Percentiles rank a stretch among this genome's conserved stretches.
Evolutionary conservation across 2,888 invertebrate species (phyloP).

Genomic region (Tachina lurida): DNA sequence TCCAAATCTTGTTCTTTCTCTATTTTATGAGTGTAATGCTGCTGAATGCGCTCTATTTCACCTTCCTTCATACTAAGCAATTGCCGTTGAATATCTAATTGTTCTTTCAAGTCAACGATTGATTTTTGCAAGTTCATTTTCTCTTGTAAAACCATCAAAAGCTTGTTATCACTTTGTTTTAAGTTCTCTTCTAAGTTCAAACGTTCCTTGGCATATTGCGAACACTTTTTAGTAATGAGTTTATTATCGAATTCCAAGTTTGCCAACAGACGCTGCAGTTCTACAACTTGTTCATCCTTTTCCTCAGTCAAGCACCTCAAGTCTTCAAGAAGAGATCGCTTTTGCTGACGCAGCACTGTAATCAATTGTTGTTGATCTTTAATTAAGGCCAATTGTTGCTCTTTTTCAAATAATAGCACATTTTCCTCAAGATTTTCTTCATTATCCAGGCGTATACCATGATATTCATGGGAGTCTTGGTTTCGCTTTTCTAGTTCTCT

Average conservation of each 20-base stretch:
- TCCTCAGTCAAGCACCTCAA: constrained; percentile 76
- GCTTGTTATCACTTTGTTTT: constrained; percentile 69
- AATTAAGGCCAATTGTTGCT: constrained; percentile 76
- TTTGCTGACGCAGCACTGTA: constrained; percentile 80
- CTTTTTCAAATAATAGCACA: constrained; percentile 75
- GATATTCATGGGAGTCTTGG: constrained; percentile 45
- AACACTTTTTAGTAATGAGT: constrained; percentile 78
- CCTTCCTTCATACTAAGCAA: constrained; percentile 75
- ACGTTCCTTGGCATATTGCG: constrained; percentile 76
- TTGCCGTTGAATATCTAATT: constrained; percentile 74
- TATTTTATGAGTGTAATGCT: constrained; percentile 75
- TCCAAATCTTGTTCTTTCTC: constrained; percentile 75
- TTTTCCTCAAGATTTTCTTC: constrained; percentile 10
- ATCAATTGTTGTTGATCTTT: constrained; percentile 79
- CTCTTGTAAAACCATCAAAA: constrained; percentile 73
- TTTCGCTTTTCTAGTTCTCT: constrained; percentile 72
- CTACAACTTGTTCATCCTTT: constrained; percentile 76
- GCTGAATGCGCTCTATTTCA: constrained; percentile 76
- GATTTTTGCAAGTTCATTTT: constrained; percentile 75
- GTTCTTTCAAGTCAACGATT: constrained; percentile 75
- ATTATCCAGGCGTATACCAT: constrained; percentile 4
- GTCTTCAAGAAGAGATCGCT: constrained; percentile 78
- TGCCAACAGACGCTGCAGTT: constrained; percentile 77
- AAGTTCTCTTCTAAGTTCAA: constrained; percentile 74
- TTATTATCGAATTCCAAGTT: constrained; percentile 80